A percentile compares a stretch with the other conserved stretches of the same genome.
These are phyloP conservation scores for Promerops cafer DNA, from an alignment of 2,113 vertebrate genomes.

Conservation along the genomic window DNA sequence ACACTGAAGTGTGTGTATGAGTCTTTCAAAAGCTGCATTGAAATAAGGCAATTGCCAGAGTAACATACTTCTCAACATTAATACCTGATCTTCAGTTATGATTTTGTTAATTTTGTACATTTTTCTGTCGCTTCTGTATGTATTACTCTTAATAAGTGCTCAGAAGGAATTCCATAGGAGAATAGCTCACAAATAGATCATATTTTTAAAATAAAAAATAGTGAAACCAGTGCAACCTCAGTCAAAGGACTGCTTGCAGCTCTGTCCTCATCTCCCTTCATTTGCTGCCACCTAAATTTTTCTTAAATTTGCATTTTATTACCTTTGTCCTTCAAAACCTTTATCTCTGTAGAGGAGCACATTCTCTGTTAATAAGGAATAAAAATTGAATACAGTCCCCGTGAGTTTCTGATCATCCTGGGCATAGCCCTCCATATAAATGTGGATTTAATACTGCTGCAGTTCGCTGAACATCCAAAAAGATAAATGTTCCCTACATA, in stretches of 20 bases:
- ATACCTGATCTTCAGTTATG: not conserved
- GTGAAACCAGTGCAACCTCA: not conserved
- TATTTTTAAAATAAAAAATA: not conserved
- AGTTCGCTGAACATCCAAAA: constrained; percentile 49
- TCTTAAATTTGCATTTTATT: not conserved
- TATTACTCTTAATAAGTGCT: not conserved
- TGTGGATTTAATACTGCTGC: constrained; percentile 47
- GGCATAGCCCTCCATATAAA: constrained; percentile 15
- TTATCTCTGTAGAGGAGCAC: not conserved
- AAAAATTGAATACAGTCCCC: not conserved
- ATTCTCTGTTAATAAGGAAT: not conserved
- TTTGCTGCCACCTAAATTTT: not conserved
- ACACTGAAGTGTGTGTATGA: not conserved
- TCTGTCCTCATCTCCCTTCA: not conserved
- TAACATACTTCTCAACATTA: not conserved
- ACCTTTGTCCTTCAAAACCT: constrained; percentile 31
- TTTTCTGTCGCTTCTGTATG: not conserved
- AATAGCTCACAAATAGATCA: not conserved
- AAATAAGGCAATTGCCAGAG: not conserved
- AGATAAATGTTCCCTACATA: constrained; percentile 49
- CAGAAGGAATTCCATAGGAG: not conserved
- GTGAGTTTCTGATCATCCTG: constrained; percentile 4
- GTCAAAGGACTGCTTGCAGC: not conserved
- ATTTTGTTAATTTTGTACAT: not conserved
- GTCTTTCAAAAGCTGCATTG: not conserved